Conservation (phyloP, 2,888 invertebrate genomes). For the Callosobruchus maculatus region DNA sequence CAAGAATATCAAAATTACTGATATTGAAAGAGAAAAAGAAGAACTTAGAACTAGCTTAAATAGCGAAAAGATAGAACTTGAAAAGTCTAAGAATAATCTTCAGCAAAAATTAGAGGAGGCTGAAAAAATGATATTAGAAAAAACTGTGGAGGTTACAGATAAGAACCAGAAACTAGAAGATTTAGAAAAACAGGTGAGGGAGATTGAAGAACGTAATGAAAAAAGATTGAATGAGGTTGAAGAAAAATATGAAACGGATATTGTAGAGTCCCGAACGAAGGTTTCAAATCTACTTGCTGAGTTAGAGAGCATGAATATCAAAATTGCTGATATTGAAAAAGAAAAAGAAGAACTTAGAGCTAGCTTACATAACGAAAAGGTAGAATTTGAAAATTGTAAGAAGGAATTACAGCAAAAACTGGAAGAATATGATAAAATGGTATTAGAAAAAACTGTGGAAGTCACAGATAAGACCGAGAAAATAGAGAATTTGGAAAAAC, state of each 20-base stretch:
- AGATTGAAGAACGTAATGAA: constrained; percentile 4
- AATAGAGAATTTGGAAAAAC: constrained; percentile 11
- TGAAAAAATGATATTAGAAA: constrained; percentile 2
- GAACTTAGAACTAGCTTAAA: constrained; percentile 40
- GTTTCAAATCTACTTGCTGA: neutral
- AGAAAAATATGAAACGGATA: constrained; percentile 1
- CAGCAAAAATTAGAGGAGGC: constrained; percentile 44
- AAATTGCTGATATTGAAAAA: constrained; percentile 32
- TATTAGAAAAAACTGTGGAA: constrained; percentile 11
- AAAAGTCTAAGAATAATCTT: constrained; percentile 41
- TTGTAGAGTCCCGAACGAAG: neutral
- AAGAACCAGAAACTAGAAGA: constrained; percentile 6
- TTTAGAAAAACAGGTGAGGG: constrained; percentile 13
- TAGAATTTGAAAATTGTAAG: constrained; percentile 41
- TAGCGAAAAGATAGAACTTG: constrained; percentile 41
- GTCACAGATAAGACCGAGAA: constrained; percentile 4
- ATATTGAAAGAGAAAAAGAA: neutral
- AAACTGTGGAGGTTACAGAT: constrained; percentile 10
- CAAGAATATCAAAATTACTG: neutral
- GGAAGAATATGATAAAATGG: constrained; percentile 28
- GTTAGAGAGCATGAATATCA: neutral
- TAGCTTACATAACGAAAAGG: constrained; percentile 40
- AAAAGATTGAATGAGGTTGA: neutral
- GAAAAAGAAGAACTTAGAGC: constrained; percentile 43
- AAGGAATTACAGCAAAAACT: constrained; percentile 44